Evolutionary conservation across 2,888 invertebrate genomes (phyloP).

Genomic region (Danaus chrysippus): DNA sequence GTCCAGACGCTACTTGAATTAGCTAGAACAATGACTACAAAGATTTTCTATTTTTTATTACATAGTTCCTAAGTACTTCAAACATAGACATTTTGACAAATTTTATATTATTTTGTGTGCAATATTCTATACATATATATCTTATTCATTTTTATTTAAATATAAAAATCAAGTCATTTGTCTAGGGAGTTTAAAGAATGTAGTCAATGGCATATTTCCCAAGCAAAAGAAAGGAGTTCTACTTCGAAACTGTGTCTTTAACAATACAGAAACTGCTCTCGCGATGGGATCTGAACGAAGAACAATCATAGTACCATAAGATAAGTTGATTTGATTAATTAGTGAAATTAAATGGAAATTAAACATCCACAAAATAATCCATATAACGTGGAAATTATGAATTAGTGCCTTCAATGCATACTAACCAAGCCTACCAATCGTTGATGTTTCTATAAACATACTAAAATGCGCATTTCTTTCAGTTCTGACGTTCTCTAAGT

Average conservation of each 20-base stretch:
- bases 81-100: too few relatives aligned
- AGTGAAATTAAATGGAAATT: neutral
- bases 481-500: too few relatives aligned
- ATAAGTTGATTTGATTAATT: constrained; percentile 17
- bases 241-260: constrained; percentile 49
- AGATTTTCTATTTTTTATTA: too few relatives aligned
- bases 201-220: constrained; percentile 55
- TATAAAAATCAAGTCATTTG: neutral
- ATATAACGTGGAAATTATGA: too few relatives aligned
- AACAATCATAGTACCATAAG: constrained; percentile 38
- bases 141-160: neutral
- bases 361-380: too few relatives aligned
- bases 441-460: neutral
- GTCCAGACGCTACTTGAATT: too few relatives aligned
- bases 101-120: neutral
- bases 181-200: constrained; percentile 13
- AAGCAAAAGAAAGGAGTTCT: constrained; percentile 62
- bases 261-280: constrained; percentile 52
- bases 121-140: neutral
- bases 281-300: constrained; percentile 38
- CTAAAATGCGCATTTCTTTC: too few relatives aligned
- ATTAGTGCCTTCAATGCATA: constrained; percentile 33
- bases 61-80: too few relatives aligned
- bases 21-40: too few relatives aligned
- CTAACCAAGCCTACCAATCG: constrained; percentile 34